Base-by-base conservation (phyloP, 2,888 invertebrate species). In the Spialia ferax region DNA sequence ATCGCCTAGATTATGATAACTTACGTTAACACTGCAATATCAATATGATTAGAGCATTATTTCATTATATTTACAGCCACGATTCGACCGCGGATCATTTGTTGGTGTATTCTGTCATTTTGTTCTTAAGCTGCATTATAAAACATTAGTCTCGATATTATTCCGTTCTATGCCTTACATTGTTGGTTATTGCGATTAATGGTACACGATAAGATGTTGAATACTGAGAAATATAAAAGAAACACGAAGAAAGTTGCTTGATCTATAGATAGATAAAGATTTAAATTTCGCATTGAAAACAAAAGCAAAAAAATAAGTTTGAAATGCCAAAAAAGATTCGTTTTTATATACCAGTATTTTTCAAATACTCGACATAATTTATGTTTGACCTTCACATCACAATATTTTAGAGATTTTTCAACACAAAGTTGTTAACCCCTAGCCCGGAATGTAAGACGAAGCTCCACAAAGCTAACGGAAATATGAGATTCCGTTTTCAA, bases 1-100 rank as follows among this genome's bases (percentile, higher is more conserved):
- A 67, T 61, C 61, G 54, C 67, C 61, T 67, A 60, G 59, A 7
- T 52, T 63, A 70, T 69, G 71, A 54, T 55, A 66, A 20, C n/a
- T 61, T 72, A 74, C 65, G 69, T 75, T 73, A 80, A 77, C 71
- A 77, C 75, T 79, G 80, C 79, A 83, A 85, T 82, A 85, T 83
- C 79, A 82, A 78, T 81, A 84, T 73, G 73, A 75, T 76, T 76
- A 55, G 67, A 67, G 61, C 60, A 55, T 67, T 57, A 68, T 29
- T 42, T 29, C 50, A 57, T 70, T 70, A 67, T 64, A 64, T 69
- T 63, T 48, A 70, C 52, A 71, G 60, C 66, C 54, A n/a, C n/a
- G 59, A 71, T n/a, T n/a, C n/a, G 66, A 70, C 72, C 74, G 72
- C 69, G 64, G 70, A 71, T 72, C 73, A 68, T 69, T 18, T 62